Base-by-base conservation (phyloP, 2,797 vertebrate species). In the Pelodytes ibericus region DNA sequence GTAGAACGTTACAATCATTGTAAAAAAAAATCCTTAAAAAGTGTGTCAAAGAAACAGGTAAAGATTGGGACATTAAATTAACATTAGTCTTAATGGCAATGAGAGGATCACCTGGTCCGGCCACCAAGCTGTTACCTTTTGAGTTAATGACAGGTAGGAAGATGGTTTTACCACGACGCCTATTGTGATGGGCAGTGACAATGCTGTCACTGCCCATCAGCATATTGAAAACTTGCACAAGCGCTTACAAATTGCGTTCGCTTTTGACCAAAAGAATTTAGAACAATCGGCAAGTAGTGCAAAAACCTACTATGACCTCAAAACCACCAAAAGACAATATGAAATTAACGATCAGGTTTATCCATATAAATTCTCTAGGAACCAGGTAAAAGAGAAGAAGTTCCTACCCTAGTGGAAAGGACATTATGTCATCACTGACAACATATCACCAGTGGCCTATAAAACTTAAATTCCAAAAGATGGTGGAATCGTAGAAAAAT, bases 261-360 rank as follows among this genome's bases (percentile, higher is more conserved):
- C 60, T 60, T 60, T 60, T 30, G 58, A 5, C 5, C 58, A 60
- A 31, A 60, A 31, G 27, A 60, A 60, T 30, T 27, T 60, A 4
- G 26, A 31, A 31, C 30, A 60, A 30, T 26, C 58, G 3, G 58
- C 58, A 29, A 31, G 16, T 4, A 25, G 15, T 30, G n/a, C 15
- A 18, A 60, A 60, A 11, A 60, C 26, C 18, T 60, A 60, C n/a
- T 60, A 60, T 31, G 58, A 60, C 4, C 18, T 60, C 0, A 60
- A 60, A n/a, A 60, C 58, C 2, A 60, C 58, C 8, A 60, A 60
- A 22, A 60, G 31, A 18, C 26, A 60, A n/a, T 30, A 60, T 18
- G 13, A 60, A n/a, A 60, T 29, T 5, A n/a, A 4, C 2, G 26
- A 60, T n/a, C 13, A 60, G 16, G 58, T 60, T 9, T 58, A 58